phyloP scores from a whole-genome alignment of 2,888 invertebrate genomes.

The Pachycephus smyrnensis region DNA sequence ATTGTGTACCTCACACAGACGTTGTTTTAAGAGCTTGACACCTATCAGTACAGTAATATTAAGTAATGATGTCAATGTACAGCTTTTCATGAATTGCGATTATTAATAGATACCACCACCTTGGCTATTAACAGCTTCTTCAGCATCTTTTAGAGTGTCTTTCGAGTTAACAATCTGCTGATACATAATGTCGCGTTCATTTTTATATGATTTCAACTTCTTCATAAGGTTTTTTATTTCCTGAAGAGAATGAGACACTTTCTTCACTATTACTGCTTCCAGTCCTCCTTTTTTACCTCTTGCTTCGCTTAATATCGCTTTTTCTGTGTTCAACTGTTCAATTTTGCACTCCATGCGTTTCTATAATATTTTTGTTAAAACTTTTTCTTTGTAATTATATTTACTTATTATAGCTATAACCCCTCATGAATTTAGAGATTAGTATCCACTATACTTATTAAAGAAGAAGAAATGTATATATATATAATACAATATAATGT shows the following conservation, averaged over 20 bases:
- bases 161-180: conserved; percentile 29
- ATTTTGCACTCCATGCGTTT: conserved; percentile 16
- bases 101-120: conserved; percentile 23
- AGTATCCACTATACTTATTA: not conserved
- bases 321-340: conserved; percentile 12
- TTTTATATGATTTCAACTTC: conserved; percentile 37
- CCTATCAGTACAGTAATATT: not conserved
- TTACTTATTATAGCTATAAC: not conserved
- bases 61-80: not conserved
- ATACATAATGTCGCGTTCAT: conserved; percentile 35
- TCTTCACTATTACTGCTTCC: conserved; percentile 15
- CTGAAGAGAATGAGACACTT: conserved; percentile 14
- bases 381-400: not conserved
- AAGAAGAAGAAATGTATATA: not conserved
- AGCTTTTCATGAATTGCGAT: not conserved
- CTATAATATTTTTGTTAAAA: not conserved
- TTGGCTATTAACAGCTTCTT: conserved; percentile 29
- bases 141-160: conserved; percentile 28
- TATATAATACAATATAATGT: not conserved
- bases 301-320: conserved; percentile 13
- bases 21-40: not conserved
- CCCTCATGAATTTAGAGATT: not conserved
- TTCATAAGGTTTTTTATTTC: conserved; percentile 37
- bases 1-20: not conserved
- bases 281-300: conserved; percentile 6